Base-by-base conservation (phyloP, 2,888 invertebrate species). In the Andrena bucephala region DNA sequence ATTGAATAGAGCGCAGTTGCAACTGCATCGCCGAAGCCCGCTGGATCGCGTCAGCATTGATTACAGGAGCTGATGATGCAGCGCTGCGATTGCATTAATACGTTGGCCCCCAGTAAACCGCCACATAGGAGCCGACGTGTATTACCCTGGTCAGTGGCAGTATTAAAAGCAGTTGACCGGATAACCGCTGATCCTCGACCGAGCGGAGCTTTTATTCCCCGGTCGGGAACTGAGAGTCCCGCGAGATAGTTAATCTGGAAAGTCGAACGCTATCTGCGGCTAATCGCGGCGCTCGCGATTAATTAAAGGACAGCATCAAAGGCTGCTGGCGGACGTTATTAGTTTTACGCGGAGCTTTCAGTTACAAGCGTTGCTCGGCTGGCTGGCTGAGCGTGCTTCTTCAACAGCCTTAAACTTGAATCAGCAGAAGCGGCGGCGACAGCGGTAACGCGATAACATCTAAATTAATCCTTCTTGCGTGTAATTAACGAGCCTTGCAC, bases 381-480 rank as follows among this genome's bases (percentile, higher is more conserved):
- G 16, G 16, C 42, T 13, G 42, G 42, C 42, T 13, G 42, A 42
- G 42, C 42, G 42, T 42, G 42, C 13, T 13, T 13, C 42, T 42
- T 5, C 42, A 5, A 16, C 1, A 42, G 42, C 42, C 42, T 42
- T 42, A 42, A 42, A 42, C 62, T 83, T 60, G 77, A 70, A 68
- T 60, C 66, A 66, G 66, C 52, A 7, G 73, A 60, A 71, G 48
- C 69, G 67, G 24, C 62, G 2, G 48, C 54, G 50, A 27, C 50
- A 33, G 42, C 57, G 8, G 33, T 16, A 10, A 33, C 52, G 24
- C 57, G 81, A 81, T 81, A 77, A n/a, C 76, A 77, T 77, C 83
- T 73, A 62, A 77, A 83, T 81, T 60, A 82, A 81, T 81, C 73
- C 66, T 48, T 50, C 69, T 66, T 16, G 72, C 60, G 83, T 68